phyloP scores from a whole-genome alignment of 35 echinoderm and acorn worm genomes.

The Amphiura filiformis region DNA sequence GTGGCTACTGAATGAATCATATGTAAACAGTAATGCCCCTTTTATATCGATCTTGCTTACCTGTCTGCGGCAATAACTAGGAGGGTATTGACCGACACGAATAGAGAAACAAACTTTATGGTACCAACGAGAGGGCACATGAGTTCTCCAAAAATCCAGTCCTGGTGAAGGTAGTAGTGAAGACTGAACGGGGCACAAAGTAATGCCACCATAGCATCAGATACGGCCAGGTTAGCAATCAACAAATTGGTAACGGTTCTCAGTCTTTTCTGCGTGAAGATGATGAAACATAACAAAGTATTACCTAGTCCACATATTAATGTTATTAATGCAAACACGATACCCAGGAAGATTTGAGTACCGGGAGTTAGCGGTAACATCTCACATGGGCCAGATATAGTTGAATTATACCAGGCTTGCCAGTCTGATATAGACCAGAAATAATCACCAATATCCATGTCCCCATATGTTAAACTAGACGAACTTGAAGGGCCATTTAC shows the following conservation, averaged over 20 bases:
- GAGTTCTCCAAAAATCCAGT: slow-evolving; percentile 73
- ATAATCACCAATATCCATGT: too few relatives aligned
- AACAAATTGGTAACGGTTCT: slow-evolving; percentile 91
- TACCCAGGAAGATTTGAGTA: slow-evolving; percentile 49
- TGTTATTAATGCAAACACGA: slow-evolving; percentile 56
- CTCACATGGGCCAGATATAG: slow-evolving; percentile 8
- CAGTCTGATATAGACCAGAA: not conserved
- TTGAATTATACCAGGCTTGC: not conserved
- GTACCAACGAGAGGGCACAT: slow-evolving; percentile 77
- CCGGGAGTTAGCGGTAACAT: slow-evolving; percentile 26
- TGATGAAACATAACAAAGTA: slow-evolving; percentile 70
- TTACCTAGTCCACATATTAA: slow-evolving; percentile 85
- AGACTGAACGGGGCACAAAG: slow-evolving; percentile 65
- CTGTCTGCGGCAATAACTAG: slow-evolving; percentile 95
- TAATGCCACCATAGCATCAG: slow-evolving; percentile 80
- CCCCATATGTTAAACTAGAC: too few relatives aligned
- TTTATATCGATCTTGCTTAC: too few relatives aligned
- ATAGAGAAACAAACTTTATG: slow-evolving; percentile 82
- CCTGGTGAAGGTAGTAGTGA: slow-evolving; percentile 68
- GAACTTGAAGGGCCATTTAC: too few relatives aligned
- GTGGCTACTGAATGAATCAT: too few relatives aligned
- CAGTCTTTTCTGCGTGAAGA: slow-evolving; percentile 65
- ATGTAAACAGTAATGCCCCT: too few relatives aligned
- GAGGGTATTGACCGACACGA: slow-evolving; percentile 92
- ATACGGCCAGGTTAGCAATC: slow-evolving; percentile 85